A percentile compares a stretch with the other conserved stretches of the same genome.
Evolutionary conservation across 2,797 vertebrate species (phyloP).

Genomic region (Lithobates sylvaticus): DNA sequence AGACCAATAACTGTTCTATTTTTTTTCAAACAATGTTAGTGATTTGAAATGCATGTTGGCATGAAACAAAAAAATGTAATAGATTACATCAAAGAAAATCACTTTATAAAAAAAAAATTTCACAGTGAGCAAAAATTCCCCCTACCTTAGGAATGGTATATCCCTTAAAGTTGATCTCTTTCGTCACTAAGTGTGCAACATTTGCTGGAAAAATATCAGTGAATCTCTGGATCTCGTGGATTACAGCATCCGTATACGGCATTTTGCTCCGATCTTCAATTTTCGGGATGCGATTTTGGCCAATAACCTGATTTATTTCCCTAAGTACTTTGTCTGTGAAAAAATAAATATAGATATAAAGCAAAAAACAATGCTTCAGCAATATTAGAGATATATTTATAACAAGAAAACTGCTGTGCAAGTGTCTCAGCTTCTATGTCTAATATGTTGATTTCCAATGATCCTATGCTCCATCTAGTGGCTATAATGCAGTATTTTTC

Average conservation of each 20-base stretch:
- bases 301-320: slow-evolving; percentile 37
- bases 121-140: not conserved
- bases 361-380: not conserved
- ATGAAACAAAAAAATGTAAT: no score
- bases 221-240: slow-evolving; percentile 48
- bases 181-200: not conserved
- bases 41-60: no score
- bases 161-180: slow-evolving; percentile 30
- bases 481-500: no score
- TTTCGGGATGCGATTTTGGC: slow-evolving; percentile 1
- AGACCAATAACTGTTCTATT: no score
- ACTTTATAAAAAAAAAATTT: no score
- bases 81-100: no score
- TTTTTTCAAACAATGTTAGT: no score
- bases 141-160: slow-evolving; percentile 50
- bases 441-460: no score
- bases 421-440: no score
- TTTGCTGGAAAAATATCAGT: slow-evolving; percentile 22
- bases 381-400: no score
- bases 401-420: no score
- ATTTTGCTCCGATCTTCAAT: slow-evolving; percentile 38
- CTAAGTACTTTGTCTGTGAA: slow-evolving; percentile 15
- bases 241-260: slow-evolving; percentile 49
- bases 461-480: no score
- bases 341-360: not conserved